Evolutionary conservation across 2,888 invertebrate genomes (phyloP), one percentile per base, ranked within the genome.

Genomic region (Galerucella calmariensis): DNA sequence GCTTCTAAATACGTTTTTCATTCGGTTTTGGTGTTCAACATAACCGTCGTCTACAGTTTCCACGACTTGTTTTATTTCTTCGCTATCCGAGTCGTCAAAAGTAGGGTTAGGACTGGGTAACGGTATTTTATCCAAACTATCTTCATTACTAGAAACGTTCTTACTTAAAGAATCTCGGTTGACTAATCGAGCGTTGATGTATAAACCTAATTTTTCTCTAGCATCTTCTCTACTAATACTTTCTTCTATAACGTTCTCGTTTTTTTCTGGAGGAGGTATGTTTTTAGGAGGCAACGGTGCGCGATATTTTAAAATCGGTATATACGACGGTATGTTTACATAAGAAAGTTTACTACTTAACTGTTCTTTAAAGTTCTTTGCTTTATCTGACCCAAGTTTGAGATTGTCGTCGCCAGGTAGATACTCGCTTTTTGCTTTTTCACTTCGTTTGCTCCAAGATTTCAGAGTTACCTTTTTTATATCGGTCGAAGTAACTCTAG

Each of bases 1-100:
- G 67, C 79, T 83, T 59, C 79, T 81, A 69, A 84, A 81, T n/a
- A 83, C 81, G 75, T 82, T 81, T 41, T 80, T 75, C 81, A 82
- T 84, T 78, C 83, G 78, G 63, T 78, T 68, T 75, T 77, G 73
- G 67, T 82, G 81, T n/a, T 74, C 74, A 11, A 75, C 62, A 41
- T 72, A 76, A 69, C 69, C 77, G 16, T 74, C 72, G n/a, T 72
- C 62, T 10, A 74, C 73, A 65, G 12, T 44, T 35, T 58, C 67
- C 9, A 35, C 71, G 10, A 16, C 59, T 27, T 58, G 12, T n/a
- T 68, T 46, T 20, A 46, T 51, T 24, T 75, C 62, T 12, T 51
- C 62, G 53, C 20, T 46, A 14, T 73, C 61, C 5, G 67, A 67
- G 56, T 46, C 46, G 11, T 48, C 44, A 41, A n/a, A 35, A 2